phyloP scores from a whole-genome alignment of 2,888 invertebrate species.

The Harmothoe impar region DNA sequence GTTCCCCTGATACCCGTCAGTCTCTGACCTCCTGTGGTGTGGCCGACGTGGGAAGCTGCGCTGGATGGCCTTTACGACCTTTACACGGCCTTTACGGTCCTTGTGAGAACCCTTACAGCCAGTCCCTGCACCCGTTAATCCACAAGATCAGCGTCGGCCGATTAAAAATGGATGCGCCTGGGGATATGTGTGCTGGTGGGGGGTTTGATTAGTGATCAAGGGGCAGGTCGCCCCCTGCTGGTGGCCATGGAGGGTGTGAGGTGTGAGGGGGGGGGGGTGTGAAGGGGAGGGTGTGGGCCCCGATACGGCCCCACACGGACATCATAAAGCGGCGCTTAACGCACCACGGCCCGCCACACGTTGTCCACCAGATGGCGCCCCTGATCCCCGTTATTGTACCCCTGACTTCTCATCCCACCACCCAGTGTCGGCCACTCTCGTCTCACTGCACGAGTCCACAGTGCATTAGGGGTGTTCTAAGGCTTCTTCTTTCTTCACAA shows the following conservation, averaged over 20 bases:
- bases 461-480: no score
- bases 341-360: not conserved
- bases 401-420: conserved; percentile 9
- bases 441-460: no score
- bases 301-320: conserved; percentile 9
- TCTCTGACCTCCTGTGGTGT: not conserved
- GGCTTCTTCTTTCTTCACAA: no score
- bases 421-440: no score
- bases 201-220: conserved; percentile 45
- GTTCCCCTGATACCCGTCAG: not conserved
- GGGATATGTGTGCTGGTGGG: not conserved
- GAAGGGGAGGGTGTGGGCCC: not conserved
- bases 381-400: not conserved
- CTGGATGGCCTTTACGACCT: no score
- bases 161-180: conserved; percentile 37
- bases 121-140: not conserved
- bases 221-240: not conserved
- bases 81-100: conserved; percentile 25
- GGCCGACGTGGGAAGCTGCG: not conserved
- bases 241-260: not conserved
- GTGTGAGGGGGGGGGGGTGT: not conserved
- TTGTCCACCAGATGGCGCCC: not conserved
- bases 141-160: not conserved
- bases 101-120: conserved; percentile 30
- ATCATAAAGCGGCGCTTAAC: not conserved